phyloP scores from a whole-genome alignment of 2,797 vertebrate genomes.

The Pipistrellus kuhlii region DNA sequence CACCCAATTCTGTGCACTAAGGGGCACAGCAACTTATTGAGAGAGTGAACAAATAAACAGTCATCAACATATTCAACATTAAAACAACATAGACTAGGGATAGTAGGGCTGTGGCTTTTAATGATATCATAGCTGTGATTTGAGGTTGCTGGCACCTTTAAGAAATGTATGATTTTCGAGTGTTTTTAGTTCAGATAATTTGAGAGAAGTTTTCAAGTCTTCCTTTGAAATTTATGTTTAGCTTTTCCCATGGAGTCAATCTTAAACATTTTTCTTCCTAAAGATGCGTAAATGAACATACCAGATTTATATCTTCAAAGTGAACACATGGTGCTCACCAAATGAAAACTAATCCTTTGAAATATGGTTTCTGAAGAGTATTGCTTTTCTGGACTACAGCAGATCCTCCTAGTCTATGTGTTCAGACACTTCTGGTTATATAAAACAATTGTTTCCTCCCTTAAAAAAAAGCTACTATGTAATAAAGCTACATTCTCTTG shows the following conservation, averaged over 20 bases:
- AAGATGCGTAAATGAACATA: constrained; percentile 47
- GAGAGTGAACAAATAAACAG: constrained; percentile 25
- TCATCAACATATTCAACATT: constrained; percentile 23
- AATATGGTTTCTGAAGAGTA: not conserved
- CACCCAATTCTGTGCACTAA: constrained; percentile 1
- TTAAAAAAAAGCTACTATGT: not conserved
- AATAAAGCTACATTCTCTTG: not conserved
- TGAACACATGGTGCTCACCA: constrained; percentile 1
- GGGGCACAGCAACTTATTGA: not conserved
- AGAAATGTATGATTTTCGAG: constrained; percentile 76
- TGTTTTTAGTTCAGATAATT: constrained; percentile 58
- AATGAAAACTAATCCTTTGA: constrained; percentile 48
- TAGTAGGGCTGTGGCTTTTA: constrained; percentile 45
- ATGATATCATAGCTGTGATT: constrained; percentile 77
- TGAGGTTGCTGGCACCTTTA: constrained; percentile 68
- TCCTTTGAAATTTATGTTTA: constrained; percentile 72
- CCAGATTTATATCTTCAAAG: constrained; percentile 31
- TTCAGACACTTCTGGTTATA: not conserved
- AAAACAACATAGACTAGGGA: not conserved
- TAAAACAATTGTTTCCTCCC: not conserved
- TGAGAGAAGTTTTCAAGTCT: constrained; percentile 65
- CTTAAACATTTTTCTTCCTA: constrained; percentile 65
- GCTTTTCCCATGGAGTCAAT: constrained; percentile 74
- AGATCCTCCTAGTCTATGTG: not conserved
- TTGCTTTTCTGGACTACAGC: constrained; percentile 10